A percentile compares a stretch with the other conserved stretches of the same genome.
Evolutionary conservation across 2,113 vertebrate species (phyloP).

Genomic region (Clinocottus analis): DNA sequence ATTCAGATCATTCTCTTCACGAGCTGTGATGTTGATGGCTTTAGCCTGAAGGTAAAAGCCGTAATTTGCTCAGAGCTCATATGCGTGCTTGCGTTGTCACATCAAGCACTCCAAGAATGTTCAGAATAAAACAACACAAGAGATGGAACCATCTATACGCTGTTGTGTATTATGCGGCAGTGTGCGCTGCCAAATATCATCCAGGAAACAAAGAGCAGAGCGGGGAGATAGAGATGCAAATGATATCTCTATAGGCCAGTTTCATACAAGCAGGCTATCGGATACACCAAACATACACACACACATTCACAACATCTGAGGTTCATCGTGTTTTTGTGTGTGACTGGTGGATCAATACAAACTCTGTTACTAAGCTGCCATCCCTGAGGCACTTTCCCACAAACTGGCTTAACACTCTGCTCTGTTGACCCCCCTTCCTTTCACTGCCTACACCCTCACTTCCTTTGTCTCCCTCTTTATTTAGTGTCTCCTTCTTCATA

Average conservation of each 20-base stretch:
- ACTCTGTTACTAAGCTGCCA: conserved; percentile 62
- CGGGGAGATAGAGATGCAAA: conserved; percentile 6
- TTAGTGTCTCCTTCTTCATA: conserved; percentile 17
- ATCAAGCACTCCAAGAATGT: conserved; percentile 46
- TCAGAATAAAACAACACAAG: conserved; percentile 36
- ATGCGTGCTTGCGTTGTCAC: conserved; percentile 6
- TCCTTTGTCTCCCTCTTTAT: conserved; percentile 55
- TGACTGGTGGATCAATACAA: conserved; percentile 75
- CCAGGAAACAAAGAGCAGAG: conserved; percentile 19
- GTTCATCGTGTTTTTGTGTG: conserved; percentile 50
- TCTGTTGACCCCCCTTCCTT: conserved; percentile 17
- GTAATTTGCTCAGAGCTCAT: conserved; percentile 24
- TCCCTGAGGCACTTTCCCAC: conserved; percentile 78
- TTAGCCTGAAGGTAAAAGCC: conserved; percentile 16
- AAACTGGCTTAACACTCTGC: conserved; percentile 72
- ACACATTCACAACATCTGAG: conserved; percentile 43
- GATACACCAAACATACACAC: conserved; percentile 16
- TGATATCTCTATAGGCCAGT: not conserved
- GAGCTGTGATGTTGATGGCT: not conserved
- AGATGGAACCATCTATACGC: conserved; percentile 26
- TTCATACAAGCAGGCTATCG: conserved; percentile 17
- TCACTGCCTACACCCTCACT: conserved; percentile 45
- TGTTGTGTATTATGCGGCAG: not conserved
- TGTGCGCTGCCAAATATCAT: not conserved
- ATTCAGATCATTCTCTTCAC: conserved; percentile 31